These are phyloP conservation scores for Drosophila nigrodunni DNA, from an alignment of 1,140 invertebrate species.

Conservation along the genomic window DNA sequence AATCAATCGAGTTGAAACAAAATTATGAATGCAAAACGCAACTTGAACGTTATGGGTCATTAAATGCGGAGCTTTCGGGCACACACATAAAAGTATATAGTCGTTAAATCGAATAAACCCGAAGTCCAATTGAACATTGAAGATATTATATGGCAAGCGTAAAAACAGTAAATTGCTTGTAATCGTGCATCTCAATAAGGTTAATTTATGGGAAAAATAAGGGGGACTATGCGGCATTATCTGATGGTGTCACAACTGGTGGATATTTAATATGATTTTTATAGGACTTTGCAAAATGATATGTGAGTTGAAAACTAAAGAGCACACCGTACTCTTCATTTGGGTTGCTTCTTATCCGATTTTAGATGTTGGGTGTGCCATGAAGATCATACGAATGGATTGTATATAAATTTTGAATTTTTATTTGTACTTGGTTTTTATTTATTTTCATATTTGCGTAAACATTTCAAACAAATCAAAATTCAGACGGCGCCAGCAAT, in stretches of 20 bases:
- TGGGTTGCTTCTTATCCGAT: constrained; percentile 34
- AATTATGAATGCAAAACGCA: constrained; percentile 51
- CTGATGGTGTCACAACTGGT: constrained; percentile 70
- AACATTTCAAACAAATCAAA: constrained; percentile 68
- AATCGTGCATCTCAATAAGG: constrained; percentile 70
- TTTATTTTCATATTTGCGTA: constrained; percentile 73
- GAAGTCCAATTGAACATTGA: constrained; percentile 48
- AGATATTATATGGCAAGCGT: constrained; percentile 69
- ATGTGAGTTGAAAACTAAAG: constrained; percentile 41
- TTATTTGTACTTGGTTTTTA: constrained; percentile 44
- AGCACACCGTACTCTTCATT: background rate
- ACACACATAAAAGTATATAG: constrained; percentile 13
- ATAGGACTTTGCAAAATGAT: constrained; percentile 31
- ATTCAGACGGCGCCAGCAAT: constrained; percentile 76
- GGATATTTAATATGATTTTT: constrained; percentile 70
- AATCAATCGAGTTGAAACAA: constrained; percentile 49
- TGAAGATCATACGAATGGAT: constrained; percentile 4
- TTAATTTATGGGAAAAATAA: constrained; percentile 41
- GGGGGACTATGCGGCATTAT: constrained; percentile 49
- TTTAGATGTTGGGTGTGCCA: constrained; percentile 28
- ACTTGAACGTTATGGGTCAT: constrained; percentile 66
- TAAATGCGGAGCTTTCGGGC: constrained; percentile 66
- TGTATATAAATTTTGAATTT: constrained; percentile 4
- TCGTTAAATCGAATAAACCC: constrained; percentile 19
- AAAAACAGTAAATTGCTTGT: constrained; percentile 78